phyloP scores from a whole-genome alignment of 2,888 invertebrate genomes.

The Dinocampus coccinellae region DNA sequence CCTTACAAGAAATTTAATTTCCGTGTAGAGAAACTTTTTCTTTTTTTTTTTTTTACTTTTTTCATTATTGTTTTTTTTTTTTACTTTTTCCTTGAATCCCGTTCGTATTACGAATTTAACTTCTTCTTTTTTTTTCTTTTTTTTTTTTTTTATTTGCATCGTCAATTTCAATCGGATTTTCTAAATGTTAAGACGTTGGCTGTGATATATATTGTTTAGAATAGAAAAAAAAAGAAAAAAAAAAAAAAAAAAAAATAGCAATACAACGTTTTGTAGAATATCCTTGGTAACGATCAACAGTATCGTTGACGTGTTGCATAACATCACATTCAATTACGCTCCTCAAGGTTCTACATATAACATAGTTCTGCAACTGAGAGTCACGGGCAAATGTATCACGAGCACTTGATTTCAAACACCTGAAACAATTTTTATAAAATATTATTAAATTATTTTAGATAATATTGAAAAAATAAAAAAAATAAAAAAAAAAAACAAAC shows the following conservation, averaged over 20 bases:
- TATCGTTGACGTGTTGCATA: conserved; percentile 32
- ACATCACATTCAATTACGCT: conserved; percentile 33
- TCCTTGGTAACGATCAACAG: conserved; percentile 19
- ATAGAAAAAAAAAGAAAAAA: conserved; percentile 4
- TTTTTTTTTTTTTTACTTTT: not conserved
- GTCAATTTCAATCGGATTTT: not conserved
- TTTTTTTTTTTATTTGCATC: not conserved
- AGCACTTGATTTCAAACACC: not conserved
- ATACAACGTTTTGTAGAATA: not conserved
- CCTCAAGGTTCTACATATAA: conserved; percentile 32
- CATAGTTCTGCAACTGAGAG: conserved; percentile 8
- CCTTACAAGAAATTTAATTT: not conserved
- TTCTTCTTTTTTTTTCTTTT: no score
- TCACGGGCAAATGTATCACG: not conserved
- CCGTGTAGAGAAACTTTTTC: not conserved
- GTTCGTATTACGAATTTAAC: no score
- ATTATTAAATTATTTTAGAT: not conserved
- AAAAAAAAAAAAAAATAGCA: conserved; percentile 6
- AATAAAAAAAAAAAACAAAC: no score
- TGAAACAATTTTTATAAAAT: not conserved
- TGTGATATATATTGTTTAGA: no score
- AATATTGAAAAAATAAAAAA: no score
- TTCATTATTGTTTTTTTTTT: not conserved
- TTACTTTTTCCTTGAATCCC: not conserved
- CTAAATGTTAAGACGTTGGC: no score